Percentiles rank a stretch among this genome's conserved stretches.
Conservation (phyloP, 2,797 vertebrate species). For the Chiroxiphia lanceolata region DNA sequence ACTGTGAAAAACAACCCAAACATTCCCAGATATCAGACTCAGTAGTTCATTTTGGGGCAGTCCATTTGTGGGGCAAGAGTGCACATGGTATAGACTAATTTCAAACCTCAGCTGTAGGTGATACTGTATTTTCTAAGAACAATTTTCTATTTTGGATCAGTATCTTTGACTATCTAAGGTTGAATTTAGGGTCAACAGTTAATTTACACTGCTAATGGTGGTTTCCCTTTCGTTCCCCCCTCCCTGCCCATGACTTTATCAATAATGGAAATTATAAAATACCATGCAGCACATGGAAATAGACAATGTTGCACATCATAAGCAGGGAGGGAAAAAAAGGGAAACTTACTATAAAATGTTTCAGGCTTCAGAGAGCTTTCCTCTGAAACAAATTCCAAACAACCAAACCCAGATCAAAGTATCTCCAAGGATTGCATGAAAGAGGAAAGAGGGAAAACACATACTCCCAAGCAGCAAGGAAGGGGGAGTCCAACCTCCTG, state of each 20-base stretch:
- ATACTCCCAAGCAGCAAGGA: not conserved
- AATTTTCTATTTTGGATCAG: not conserved
- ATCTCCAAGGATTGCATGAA: not conserved
- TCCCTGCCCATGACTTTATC: not conserved
- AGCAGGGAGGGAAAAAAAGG: not conserved
- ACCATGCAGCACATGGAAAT: not conserved
- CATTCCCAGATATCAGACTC: not conserved
- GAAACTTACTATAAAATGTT: not conserved
- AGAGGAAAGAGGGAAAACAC: not conserved
- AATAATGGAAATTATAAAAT: not conserved
- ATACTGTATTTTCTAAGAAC: not conserved
- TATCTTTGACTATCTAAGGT: not conserved
- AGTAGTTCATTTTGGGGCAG: not conserved
- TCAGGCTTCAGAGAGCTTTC: not conserved
- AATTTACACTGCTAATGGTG: not conserved
- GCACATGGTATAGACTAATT: rapidly evolving
- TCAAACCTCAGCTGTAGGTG: not conserved
- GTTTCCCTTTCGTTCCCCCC: not conserved
- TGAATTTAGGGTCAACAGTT: not conserved
- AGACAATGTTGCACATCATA: not conserved
- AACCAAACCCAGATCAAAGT: not conserved
- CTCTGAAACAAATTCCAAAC: not conserved
- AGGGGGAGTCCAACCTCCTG: not conserved
- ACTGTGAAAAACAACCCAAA: not conserved
- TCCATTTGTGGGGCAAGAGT: not conserved